Base-by-base conservation (phyloP, 2,797 vertebrate species). In the Margarornis squamiger region DNA sequence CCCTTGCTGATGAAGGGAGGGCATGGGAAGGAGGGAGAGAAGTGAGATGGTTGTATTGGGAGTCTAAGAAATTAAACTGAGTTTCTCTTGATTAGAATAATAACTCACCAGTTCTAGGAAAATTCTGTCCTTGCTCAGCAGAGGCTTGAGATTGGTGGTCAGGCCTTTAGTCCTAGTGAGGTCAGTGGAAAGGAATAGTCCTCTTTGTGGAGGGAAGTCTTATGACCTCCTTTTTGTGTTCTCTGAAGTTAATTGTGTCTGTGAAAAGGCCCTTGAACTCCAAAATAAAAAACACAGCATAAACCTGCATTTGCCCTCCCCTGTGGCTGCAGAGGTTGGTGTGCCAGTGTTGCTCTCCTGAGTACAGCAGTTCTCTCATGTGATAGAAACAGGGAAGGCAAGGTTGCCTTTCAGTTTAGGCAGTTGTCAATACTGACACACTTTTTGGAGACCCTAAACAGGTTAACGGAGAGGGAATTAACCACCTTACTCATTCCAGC, bases 361-460 rank as follows among this genome's bases (percentile, higher is more conserved):
- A 21, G 71, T 17, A 3, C 23, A 45, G 6, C 51, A 30, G 58
- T 45, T 68, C 54, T 73, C 43, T 71, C 18, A 4, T 0, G 0
- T 1, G 6, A 17, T 2, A 59, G 68, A 7, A 70, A 9, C 0
- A 0, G n/a, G 76, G n/a, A 62, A 48, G 34, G 32, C 30, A 68
- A 8, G 34, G 39, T 13, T 73, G 54, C 26, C 48, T 46, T 48
- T 39, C 48, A 46, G 22, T 18, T 38, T 7, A 66, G 66, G 29
- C 41, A 43, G 0, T 2, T 34, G 5, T 24, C 46, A 58, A 0
- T 26, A 18, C 45, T 45, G 66, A 39, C 3, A 1, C 1, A 10
- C 10, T 86, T n/a, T 30, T 68, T 15, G 46, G 55, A 14, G n/a
- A 43, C 32, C 23, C 57, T 34, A 2, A 48, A 5, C 6, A 38